Percentiles rank a stretch among this genome's conserved stretches.
phyloP scores from a whole-genome alignment of 2,113 vertebrate genomes.

The Takifugu bimaculatus region DNA sequence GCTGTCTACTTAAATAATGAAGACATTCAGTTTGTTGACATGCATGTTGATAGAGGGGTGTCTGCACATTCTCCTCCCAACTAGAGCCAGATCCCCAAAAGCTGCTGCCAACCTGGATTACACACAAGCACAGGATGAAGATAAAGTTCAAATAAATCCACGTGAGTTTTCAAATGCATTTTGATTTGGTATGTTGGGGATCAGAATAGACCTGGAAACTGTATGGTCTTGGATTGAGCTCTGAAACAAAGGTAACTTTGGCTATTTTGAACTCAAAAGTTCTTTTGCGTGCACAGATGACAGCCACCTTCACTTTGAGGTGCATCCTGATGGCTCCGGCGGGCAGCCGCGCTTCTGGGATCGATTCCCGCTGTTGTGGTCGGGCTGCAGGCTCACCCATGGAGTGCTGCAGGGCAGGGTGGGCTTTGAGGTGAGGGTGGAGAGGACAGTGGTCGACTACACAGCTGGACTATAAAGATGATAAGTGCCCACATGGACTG shows the following conservation, averaged over 20 bases:
- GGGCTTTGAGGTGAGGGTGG: conserved; percentile 84
- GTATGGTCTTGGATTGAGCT: neutral
- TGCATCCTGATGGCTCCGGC: conserved; percentile 73
- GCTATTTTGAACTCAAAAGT: neutral
- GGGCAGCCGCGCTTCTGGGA: conserved; percentile 83
- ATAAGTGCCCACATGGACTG: conserved; percentile 67
- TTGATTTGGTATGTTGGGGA: neutral
- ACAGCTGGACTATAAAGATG: conserved; percentile 35
- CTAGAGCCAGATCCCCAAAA: conserved; percentile 82
- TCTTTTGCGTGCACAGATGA: conserved; percentile 67
- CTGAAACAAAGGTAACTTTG: too few relatives aligned
- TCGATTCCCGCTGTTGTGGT: conserved; percentile 83
- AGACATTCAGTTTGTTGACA: too few relatives aligned
- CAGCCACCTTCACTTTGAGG: conserved; percentile 84
- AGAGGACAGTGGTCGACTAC: conserved; percentile 72
- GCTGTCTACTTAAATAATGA: too few relatives aligned
- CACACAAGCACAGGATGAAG: conserved; percentile 74
- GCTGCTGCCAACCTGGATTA: conserved; percentile 64
- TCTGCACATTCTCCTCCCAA: conserved; percentile 6
- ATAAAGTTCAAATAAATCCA: conserved; percentile 76
- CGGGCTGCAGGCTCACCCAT: conserved; percentile 83
- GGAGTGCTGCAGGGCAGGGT: conserved; percentile 78
- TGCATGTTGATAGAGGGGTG: too few relatives aligned
- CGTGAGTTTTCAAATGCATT: conserved; percentile 68
- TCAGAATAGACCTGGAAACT: neutral